A percentile compares a stretch with the other conserved stretches of the same genome.
phyloP scores from a whole-genome alignment of 1,140 invertebrate genomes.

The Onthophagus taurus region DNA sequence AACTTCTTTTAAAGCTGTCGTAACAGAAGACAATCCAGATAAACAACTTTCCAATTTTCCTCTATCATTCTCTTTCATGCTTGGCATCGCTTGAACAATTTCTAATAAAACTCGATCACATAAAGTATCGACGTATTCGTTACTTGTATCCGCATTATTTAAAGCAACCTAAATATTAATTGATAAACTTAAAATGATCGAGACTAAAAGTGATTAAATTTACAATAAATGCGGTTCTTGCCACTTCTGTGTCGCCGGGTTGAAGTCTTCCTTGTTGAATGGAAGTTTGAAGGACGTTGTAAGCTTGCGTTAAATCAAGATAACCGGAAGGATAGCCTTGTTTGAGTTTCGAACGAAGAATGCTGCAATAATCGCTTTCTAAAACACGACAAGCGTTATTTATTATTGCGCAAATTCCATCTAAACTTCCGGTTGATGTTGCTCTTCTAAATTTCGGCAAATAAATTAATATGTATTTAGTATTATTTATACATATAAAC shows the following conservation, averaged over 20 bases:
- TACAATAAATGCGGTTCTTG: slow-evolving; percentile 41
- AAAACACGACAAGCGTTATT: slow-evolving; percentile 87
- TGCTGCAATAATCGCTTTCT: slow-evolving; percentile 75
- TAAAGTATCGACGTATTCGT: slow-evolving; percentile 80
- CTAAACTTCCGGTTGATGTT: slow-evolving; percentile 81
- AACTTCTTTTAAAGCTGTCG: slow-evolving; percentile 64
- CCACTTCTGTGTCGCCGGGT: slow-evolving; percentile 70
- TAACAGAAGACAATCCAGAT: slow-evolving; percentile 64
- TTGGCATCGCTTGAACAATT: slow-evolving; percentile 51
- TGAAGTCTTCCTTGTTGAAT: slow-evolving; percentile 76
- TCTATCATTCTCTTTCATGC: slow-evolving; percentile 52
- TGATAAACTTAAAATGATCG: too few relatives aligned
- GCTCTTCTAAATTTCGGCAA: too few relatives aligned
- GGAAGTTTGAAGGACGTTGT: slow-evolving; percentile 68
- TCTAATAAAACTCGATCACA: slow-evolving; percentile 63
- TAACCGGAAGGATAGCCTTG: slow-evolving; percentile 82
- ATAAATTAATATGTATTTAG: too few relatives aligned
- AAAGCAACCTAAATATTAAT: slow-evolving; percentile 64
- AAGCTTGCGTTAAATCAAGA: slow-evolving; percentile 70
- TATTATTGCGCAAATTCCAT: slow-evolving; percentile 93
- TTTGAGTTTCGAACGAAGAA: slow-evolving; percentile 64
- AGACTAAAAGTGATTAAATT: too few relatives aligned
- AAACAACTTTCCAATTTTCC: slow-evolving; percentile 69
- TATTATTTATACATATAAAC: too few relatives aligned
- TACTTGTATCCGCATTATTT: slow-evolving; percentile 88